Conservation (phyloP, 30 jellyfish, hydroid and myxozoan genomes). For the Aurelia coerulea region DNA sequence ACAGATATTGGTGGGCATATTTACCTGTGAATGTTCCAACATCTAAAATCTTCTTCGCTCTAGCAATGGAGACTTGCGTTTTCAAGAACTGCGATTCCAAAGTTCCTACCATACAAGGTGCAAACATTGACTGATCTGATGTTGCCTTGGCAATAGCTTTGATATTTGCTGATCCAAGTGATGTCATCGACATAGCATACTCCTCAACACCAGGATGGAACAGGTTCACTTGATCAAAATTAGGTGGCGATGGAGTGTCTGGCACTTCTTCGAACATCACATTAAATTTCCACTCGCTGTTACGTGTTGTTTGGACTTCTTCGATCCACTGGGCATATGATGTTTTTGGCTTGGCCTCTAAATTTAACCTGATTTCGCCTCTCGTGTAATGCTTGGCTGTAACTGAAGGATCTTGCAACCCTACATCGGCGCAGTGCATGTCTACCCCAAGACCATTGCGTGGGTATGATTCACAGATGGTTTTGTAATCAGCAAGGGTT, state of each 20-base stretch:
- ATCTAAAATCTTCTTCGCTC: conserved; percentile 51
- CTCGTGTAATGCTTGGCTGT: conserved; percentile 42
- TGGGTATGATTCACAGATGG: conserved; percentile 44
- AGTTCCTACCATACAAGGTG: conserved; percentile 77
- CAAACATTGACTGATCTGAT: conserved; percentile 34
- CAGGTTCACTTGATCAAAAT: conserved; percentile 38
- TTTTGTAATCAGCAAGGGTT: conserved; percentile 45
- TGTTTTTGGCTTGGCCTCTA: conserved; percentile 1
- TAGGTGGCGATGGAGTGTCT: conserved; percentile 57
- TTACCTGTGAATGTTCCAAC: conserved; percentile 67
- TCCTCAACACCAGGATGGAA: conserved; percentile 63
- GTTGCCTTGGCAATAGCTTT: conserved; percentile 59
- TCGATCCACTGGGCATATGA: conserved; percentile 63
- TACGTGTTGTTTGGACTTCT: conserved; percentile 59
- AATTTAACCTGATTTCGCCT: not conserved
- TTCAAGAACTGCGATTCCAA: conserved; percentile 60
- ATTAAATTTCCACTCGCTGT: conserved; percentile 67
- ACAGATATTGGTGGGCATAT: not conserved
- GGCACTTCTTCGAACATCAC: conserved; percentile 49
- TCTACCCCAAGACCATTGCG: conserved; percentile 64
- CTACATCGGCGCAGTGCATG: conserved; percentile 70
- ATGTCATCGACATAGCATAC: conserved; percentile 62
- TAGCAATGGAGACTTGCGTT: conserved; percentile 52
- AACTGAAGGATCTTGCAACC: conserved; percentile 58
- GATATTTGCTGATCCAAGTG: conserved; percentile 46